Evolutionary conservation across 37 sponge, comb jelly and placozoan genomes (phyloP), one percentile per base, ranked within the genome.

Genomic region (Aphrocallistes beatrix): DNA sequence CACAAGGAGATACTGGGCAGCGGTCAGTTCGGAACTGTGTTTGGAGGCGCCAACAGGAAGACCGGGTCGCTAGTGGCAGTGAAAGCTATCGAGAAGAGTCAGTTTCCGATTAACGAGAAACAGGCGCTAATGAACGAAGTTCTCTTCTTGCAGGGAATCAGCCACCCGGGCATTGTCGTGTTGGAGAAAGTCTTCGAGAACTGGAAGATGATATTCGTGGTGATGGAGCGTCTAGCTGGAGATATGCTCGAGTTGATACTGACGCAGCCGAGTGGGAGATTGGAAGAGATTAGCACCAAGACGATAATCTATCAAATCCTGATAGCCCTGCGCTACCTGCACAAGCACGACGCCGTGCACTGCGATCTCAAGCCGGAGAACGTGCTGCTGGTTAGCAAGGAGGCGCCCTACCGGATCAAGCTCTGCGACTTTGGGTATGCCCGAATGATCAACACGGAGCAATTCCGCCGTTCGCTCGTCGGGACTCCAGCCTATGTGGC

Each of bases 281-380:
- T 82, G 37, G 83, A 82, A 16, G 83, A 82, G 38, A 21, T 37
- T 10, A 37, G 30, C 39, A 82, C 83, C 23, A 37, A 38, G 17
- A 10, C 21, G 16, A 8, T 82, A 3, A 38, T 82, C 38, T 37
- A 37, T 23, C 83, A 82, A 17, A 82, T 82, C 83, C 39, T 82
- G 16, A 38, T 38, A 21, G 83, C 83, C 6, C 83, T 82, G 37
- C 37, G 39, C 8, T 38, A 82, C 25, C 38, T 82, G n/a, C 83
- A 82, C 83, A 82, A 38, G 39, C 38, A 82, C 23, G 39, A 38
- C 23, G 39, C 39, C 21, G 83, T 38, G 39, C 83, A 82, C 25
- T 82, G 83, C 25, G 83, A 82, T 19, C 83, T 82, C 37, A 82
- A 82, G 83, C 83, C 83, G 37, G 83, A 82, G 38, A 82, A 82